phyloP scores from a whole-genome alignment of 2,113 vertebrate genomes.

The Proteles cristata region DNA sequence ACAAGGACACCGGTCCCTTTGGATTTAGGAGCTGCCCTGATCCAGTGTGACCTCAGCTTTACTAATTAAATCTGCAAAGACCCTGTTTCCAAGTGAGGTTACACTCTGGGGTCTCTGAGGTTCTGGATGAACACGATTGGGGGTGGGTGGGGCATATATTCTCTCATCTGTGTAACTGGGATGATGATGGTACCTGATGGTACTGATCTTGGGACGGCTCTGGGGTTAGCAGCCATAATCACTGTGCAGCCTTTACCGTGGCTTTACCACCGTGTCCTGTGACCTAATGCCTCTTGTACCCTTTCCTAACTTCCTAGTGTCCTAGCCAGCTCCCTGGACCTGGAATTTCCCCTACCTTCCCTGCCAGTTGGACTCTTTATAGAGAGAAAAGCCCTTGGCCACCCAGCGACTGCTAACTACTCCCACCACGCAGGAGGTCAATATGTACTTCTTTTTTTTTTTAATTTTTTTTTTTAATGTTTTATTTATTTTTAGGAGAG shows the following conservation, averaged over 20 bases:
- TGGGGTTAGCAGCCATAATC: background rate
- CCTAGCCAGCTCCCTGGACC: background rate
- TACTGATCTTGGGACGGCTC: background rate
- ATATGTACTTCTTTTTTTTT: background rate
- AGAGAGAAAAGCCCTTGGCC: background rate
- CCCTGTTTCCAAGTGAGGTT: background rate
- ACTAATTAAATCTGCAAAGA: background rate
- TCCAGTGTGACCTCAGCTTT: background rate
- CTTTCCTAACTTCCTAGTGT: background rate
- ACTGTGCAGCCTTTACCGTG: background rate
- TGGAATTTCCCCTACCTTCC: background rate
- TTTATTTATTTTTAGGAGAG: too few species aligned
- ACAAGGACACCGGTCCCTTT: background rate
- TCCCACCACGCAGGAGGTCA: too few species aligned
- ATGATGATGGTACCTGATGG: background rate
- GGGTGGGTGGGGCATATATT: too few species aligned
- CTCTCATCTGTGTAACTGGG: background rate
- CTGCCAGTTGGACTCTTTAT: background rate
- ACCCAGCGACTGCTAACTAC: background rate
- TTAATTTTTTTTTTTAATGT: too few species aligned
- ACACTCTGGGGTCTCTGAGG: background rate
- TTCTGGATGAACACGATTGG: background rate
- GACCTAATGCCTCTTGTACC: too few species aligned
- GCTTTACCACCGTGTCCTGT: background rate
- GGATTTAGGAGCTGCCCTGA: background rate